Conservation (phyloP, 1,140 invertebrate species). For the Spodoptera litura region DNA sequence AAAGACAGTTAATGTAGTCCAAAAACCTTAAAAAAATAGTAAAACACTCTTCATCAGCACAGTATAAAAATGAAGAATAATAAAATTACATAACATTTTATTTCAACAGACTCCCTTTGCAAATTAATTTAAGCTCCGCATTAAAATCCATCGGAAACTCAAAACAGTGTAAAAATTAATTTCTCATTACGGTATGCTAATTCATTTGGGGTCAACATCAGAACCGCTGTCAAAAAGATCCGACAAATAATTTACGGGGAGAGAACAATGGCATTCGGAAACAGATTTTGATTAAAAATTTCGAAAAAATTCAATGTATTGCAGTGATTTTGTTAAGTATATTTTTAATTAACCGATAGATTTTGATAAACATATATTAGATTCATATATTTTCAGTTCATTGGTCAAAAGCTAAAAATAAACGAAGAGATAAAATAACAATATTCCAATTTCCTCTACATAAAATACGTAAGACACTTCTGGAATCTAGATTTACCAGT, state of each 20-base stretch:
- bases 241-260: conserved; percentile 5
- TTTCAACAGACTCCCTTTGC: background rate
- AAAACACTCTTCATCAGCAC: too few relatives aligned
- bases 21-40: too few relatives aligned
- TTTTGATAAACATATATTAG: too few relatives aligned
- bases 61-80: background rate
- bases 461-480: too few relatives aligned
- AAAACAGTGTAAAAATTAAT: conserved; percentile 45
- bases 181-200: conserved; percentile 41
- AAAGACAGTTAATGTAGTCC: too few relatives aligned
- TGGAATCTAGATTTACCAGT: too few relatives aligned
- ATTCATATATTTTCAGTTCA: too few relatives aligned
- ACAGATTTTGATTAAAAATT: background rate
- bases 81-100: background rate
- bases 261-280: conserved; percentile 5
- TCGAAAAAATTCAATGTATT: background rate
- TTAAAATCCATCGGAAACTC: conserved; percentile 15
- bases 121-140: background rate
- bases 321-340: background rate
- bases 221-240: conserved; percentile 29
- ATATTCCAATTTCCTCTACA: too few relatives aligned
- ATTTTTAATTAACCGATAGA: background rate
- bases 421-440: too few relatives aligned
- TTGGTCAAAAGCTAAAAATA: too few relatives aligned
- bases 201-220: conserved; percentile 40